A percentile compares a stretch with the other conserved stretches of the same genome.
These are phyloP conservation scores for Rotaria macrura DNA, from an alignment of 2,888 invertebrate species.

Conservation along the genomic window DNA sequence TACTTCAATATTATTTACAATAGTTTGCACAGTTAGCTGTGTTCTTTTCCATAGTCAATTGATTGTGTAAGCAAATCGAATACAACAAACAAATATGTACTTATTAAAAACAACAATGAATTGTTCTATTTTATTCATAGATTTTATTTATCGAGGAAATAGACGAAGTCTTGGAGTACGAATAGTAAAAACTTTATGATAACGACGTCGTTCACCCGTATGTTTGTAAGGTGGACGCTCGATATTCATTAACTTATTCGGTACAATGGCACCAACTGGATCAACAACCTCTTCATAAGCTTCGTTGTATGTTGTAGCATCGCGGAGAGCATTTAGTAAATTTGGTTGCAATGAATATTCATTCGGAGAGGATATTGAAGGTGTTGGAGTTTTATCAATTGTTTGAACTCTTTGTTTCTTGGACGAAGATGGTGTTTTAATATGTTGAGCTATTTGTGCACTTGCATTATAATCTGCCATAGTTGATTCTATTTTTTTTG, in stretches of 20 bases:
- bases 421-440: neutral
- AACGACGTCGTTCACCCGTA: neutral
- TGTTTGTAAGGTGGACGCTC: neutral
- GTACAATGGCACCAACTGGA: neutral
- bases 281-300: slow-evolving; percentile 11
- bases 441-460: neutral
- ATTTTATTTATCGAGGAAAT: neutral
- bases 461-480: neutral
- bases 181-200: neutral
- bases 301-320: neutral
- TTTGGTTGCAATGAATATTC: neutral
- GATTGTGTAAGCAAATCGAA: neutral
- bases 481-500: neutral
- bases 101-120: neutral
- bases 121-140: neutral
- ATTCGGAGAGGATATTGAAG: neutral
- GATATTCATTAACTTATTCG: neutral
- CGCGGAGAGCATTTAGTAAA: neutral
- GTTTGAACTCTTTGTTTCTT: neutral
- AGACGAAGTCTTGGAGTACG: neutral
- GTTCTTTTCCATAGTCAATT: no score
- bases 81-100: neutral
- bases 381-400: neutral
- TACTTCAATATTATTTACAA: no score
- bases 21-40: no score